Base-by-base conservation (phyloP, 2,888 invertebrate species). In the Linnaemya tessellans region DNA sequence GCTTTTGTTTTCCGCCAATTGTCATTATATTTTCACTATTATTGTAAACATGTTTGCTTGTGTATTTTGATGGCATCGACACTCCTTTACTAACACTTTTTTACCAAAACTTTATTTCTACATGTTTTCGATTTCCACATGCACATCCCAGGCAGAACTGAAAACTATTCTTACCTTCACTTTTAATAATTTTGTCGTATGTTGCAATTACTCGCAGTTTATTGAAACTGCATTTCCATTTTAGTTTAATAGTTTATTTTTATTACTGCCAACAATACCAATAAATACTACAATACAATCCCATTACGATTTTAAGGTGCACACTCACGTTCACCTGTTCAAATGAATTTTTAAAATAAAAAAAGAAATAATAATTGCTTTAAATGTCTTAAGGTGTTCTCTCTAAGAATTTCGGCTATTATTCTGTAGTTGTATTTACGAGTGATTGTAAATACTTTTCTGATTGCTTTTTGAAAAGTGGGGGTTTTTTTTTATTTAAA, bases 221-320 rank as follows among this genome's bases (percentile, higher is more conserved):
- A 73, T 67, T 51, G 49, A 74, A 74, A 80, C 60, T 43, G 15
- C 65, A 74, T 74, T 74, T 67, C 30, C 41, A 51, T 74, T 80
- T 35, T 56, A 49, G 30, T 68, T 80, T 65, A 68, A 58, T 60
- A 35, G 43, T 25, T 25, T 41, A 9, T 20, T 80, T 56, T 80
- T 80, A 67, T 73, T 73, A 73, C 65, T 65, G 11, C 13, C 30
- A 71, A 70, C 7, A 54, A 71, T 35, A 71, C 46, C 11, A 18
- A 64, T 22, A 56, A 64, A 20, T 35, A 71, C 7, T 35, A 58
- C 51, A 73, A 58, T 67, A 41, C 58, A 56, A 79, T 73, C 38
- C 78, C 60, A 74, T 79, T 78, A 79, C 74, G 56, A 67, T 68
- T 67, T 80, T 58, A 20, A 73, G 43, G 46, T 80, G 25, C 25